These are phyloP conservation scores for Sebastes alutus DNA, from an alignment of 2,797 vertebrate genomes.

Conservation along the genomic window DNA sequence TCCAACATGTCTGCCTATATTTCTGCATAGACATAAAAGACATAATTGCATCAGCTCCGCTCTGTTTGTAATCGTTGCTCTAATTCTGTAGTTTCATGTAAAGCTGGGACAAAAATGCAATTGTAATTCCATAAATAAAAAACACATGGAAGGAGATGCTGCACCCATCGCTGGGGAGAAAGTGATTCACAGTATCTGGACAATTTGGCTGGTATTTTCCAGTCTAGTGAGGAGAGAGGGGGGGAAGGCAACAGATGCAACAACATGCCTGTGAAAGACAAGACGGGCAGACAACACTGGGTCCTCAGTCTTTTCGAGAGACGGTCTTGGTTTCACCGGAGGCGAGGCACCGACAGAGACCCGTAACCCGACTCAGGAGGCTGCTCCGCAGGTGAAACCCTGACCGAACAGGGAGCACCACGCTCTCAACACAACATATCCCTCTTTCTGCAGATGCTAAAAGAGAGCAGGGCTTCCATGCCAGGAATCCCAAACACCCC, in stretches of 20 bases:
- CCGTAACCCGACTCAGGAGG: slow-evolving; percentile 68
- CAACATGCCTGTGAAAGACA: slow-evolving; percentile 64
- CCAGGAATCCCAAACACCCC: slow-evolving; percentile 60
- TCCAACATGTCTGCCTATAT: slow-evolving; percentile 6
- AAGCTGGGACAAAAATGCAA: slow-evolving; percentile 10
- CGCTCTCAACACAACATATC: slow-evolving; percentile 39
- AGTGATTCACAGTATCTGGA: slow-evolving; percentile 44
- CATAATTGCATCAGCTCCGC: neutral
- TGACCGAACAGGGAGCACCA: slow-evolving; percentile 32
- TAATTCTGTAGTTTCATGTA: slow-evolving; percentile 18
- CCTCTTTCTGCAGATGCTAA: slow-evolving; percentile 50
- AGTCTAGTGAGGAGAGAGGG: slow-evolving; percentile 10
- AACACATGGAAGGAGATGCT: slow-evolving; percentile 26
- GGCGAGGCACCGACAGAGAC: slow-evolving; percentile 47
- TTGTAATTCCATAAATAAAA: slow-evolving; percentile 27
- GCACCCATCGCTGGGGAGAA: slow-evolving; percentile 8
- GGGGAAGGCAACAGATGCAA: slow-evolving; percentile 57
- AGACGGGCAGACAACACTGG: slow-evolving; percentile 70
- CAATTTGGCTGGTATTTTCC: slow-evolving; percentile 53
- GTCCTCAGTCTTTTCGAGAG: slow-evolving; percentile 55
- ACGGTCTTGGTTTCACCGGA: slow-evolving; percentile 56
- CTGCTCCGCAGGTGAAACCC: slow-evolving; percentile 64
- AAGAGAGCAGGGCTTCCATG: slow-evolving; percentile 42
- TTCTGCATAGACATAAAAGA: neutral
- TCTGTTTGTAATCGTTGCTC: slow-evolving; percentile 21